These are phyloP conservation scores for Coenonympha arcania DNA, from an alignment of 2,888 invertebrate genomes.

Conservation along the genomic window DNA sequence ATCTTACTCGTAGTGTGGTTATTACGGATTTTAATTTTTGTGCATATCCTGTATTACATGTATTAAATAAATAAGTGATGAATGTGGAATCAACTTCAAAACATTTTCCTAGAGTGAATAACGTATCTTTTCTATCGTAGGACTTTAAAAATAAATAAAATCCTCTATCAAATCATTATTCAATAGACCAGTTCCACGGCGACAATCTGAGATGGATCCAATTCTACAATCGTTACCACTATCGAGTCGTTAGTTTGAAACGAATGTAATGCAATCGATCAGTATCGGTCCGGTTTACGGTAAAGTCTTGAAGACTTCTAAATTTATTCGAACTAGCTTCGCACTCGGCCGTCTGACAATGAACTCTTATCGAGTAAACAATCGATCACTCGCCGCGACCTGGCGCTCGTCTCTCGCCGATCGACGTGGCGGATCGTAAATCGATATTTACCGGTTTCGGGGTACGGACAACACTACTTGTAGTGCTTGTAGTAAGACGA, in stretches of 20 bases:
- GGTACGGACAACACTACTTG: constrained; percentile 51
- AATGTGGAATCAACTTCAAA: too few species aligned
- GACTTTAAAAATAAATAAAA: constrained; percentile 1
- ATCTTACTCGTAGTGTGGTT: too few species aligned
- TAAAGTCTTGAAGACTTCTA: constrained; percentile 55
- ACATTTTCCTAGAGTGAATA: too few species aligned
- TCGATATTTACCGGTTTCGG: constrained; percentile 49
- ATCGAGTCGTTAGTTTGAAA: constrained; percentile 28
- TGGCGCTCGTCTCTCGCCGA: constrained; percentile 61
- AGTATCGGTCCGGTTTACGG: constrained; percentile 42
- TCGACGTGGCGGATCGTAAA: constrained; percentile 58
- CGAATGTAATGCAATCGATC: constrained; percentile 35
- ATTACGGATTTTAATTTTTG: too few species aligned
- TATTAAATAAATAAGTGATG: too few species aligned
- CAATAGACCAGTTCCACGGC: constrained; percentile 4
- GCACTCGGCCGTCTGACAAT: constrained; percentile 67
- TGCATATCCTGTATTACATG: too few species aligned
- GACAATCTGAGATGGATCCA: constrained; percentile 19
- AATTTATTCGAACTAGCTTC: constrained; percentile 61
- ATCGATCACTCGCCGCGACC: constrained; percentile 60
- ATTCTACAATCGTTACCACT: constrained; percentile 24
- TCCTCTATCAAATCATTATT: constrained; percentile 7
- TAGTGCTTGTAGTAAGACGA: constrained; percentile 52
- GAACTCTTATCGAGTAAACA: constrained; percentile 69
- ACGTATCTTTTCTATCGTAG: background rate